Evolutionary conservation across 2,888 invertebrate genomes (phyloP).

Genomic region (Nineta flava): DNA sequence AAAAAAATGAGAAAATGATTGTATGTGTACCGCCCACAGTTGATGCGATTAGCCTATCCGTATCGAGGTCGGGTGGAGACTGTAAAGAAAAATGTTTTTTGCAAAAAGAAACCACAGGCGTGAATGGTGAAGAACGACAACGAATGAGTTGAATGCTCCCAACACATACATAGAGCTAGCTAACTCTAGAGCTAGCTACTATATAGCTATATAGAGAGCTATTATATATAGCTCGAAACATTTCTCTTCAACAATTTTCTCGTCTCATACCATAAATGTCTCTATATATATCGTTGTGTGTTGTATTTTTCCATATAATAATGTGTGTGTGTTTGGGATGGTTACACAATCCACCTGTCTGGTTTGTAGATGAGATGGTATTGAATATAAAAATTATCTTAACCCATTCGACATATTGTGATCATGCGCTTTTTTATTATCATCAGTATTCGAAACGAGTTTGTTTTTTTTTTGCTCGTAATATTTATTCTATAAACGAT

Average conservation of each 20-base stretch:
- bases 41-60: conserved; percentile 30
- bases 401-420: too few relatives aligned
- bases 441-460: too few relatives aligned
- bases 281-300: background rate
- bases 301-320: background rate
- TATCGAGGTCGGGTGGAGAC: conserved; percentile 27
- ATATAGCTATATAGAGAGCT: too few relatives aligned
- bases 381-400: too few relatives aligned
- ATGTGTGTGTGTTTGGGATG: background rate
- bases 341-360: background rate
- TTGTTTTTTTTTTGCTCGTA: too few relatives aligned
- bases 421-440: too few relatives aligned
- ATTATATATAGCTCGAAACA: too few relatives aligned
- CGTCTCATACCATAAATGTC: background rate
- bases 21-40: conserved; percentile 21
- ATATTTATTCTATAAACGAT: too few relatives aligned
- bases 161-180: background rate
- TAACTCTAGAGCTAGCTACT: too few relatives aligned
- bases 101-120: conserved; percentile 28
- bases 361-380: background rate
- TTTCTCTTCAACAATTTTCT: background rate
- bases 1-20: background rate
- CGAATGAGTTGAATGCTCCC: conserved; percentile 3
- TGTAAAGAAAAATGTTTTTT: conserved; percentile 31
- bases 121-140: conserved; percentile 27